phyloP scores from a whole-genome alignment of 2,797 vertebrate genomes.

The Phrynocephalus guinanensis region DNA sequence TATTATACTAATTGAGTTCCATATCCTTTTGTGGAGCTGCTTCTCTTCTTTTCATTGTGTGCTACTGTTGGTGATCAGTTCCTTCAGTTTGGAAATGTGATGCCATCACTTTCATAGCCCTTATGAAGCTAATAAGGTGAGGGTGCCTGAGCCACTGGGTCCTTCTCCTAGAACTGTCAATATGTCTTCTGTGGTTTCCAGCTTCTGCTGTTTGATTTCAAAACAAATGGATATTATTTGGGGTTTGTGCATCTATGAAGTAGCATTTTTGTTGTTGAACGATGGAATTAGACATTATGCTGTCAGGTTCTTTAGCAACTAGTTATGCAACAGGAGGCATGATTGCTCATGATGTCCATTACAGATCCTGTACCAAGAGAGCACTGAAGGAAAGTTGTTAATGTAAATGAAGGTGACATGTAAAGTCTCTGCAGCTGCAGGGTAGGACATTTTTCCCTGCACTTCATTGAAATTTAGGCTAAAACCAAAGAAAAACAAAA shows the following conservation, averaged over 20 bases:
- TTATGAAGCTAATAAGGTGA: neutral
- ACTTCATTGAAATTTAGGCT: neutral
- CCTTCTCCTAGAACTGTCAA: neutral
- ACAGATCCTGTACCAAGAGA: neutral
- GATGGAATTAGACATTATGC: neutral
- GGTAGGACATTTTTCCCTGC: neutral
- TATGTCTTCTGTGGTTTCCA: neutral
- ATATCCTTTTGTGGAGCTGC: neutral
- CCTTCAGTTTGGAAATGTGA: neutral
- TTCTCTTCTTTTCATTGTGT: neutral
- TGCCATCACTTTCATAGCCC: neutral
- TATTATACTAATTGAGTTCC: neutral
- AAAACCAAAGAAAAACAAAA: no score
- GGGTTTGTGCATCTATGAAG: neutral
- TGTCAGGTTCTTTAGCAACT: neutral
- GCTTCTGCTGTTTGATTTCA: neutral
- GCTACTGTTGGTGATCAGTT: neutral
- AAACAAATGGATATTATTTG: neutral
- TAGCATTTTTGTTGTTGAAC: neutral
- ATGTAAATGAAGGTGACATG: neutral
- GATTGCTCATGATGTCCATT: neutral
- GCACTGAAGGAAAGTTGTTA: neutral
- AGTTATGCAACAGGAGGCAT: neutral
- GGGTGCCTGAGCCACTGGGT: neutral
- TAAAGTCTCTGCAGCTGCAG: neutral